Conservation (phyloP, 2,888 invertebrate species). For the Taphrorychus bicolor region DNA sequence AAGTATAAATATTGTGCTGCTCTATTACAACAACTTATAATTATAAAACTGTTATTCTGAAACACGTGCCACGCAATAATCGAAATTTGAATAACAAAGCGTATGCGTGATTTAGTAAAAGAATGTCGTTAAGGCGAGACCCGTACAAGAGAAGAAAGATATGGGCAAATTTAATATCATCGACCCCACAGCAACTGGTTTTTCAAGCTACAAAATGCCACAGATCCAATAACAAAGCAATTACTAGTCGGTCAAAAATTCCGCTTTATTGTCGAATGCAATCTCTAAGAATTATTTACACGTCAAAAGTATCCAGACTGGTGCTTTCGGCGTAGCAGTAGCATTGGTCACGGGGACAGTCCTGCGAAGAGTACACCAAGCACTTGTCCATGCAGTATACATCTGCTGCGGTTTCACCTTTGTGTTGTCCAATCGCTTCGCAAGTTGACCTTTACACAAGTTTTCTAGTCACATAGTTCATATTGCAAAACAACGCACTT, state of each 20-base stretch:
- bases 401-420: conserved; percentile 77
- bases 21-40: no score
- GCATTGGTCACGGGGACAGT: conserved; percentile 64
- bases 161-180: conserved; percentile 26
- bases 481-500: conserved; percentile 60
- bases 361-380: conserved; percentile 74
- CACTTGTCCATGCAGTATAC: conserved; percentile 88
- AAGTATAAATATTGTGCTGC: no score
- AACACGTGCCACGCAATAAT: no score
- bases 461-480: background rate
- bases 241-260: conserved; percentile 12
- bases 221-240: conserved; percentile 16
- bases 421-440: conserved; percentile 77
- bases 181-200: conserved; percentile 18
- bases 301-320: conserved; percentile 8
- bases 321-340: conserved; percentile 48
- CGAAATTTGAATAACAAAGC: background rate
- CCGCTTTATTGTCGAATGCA: background rate
- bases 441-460: conserved; percentile 73
- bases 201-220: conserved; percentile 18
- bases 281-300: background rate
- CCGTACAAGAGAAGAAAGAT: conserved; percentile 11
- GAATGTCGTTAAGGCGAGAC: background rate
- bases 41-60: no score
- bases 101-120: background rate